These are phyloP conservation scores for Edolisoma coerulescens DNA, from an alignment of 2,113 vertebrate genomes.

Conservation along the genomic window DNA sequence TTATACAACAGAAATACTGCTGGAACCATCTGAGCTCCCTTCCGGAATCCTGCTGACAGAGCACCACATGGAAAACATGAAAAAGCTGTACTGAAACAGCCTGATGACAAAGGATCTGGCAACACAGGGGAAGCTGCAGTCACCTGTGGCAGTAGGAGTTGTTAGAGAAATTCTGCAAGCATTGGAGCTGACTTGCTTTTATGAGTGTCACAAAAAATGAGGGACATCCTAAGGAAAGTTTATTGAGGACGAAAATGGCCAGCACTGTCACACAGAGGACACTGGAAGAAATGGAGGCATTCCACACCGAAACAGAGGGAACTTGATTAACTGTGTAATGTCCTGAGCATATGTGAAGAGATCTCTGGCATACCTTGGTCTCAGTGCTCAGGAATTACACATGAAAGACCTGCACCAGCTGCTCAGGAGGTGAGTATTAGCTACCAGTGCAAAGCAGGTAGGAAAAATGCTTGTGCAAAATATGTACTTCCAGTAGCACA, in stretches of 20 bases:
- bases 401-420: background rate
- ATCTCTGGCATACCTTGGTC: background rate
- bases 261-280: background rate
- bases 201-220: background rate
- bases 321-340: background rate
- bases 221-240: background rate
- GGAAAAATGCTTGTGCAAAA: background rate
- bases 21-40: background rate
- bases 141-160: background rate
- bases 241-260: background rate
- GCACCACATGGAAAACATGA: background rate
- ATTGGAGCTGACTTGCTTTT: background rate
- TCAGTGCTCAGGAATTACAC: background rate
- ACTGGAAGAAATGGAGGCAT: background rate
- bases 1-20: background rate
- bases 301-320: background rate
- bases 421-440: background rate
- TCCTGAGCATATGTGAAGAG: background rate
- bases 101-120: background rate
- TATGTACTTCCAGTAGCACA: background rate
- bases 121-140: background rate
- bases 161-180: background rate
- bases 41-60: slow-evolving; percentile 20
- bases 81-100: background rate
- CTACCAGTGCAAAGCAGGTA: background rate